Conservation (phyloP, 2,113 vertebrate genomes). For the Ivindomyrus marchei region DNA sequence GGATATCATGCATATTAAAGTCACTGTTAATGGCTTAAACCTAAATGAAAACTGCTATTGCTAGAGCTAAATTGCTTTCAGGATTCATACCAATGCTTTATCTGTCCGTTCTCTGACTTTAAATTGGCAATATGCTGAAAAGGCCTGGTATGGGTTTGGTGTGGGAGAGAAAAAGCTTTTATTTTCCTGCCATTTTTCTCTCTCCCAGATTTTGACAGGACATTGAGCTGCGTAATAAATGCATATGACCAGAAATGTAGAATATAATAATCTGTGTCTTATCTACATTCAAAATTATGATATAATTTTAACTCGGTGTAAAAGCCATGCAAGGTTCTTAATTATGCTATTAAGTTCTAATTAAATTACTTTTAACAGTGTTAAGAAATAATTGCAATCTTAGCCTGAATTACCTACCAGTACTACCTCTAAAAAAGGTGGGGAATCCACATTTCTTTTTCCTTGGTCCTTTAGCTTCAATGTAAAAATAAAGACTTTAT, state of each 20-base stretch:
- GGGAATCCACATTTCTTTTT: neutral
- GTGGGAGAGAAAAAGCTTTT: neutral
- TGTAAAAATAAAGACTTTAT: neutral
- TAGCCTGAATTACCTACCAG: neutral
- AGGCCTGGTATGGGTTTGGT: neutral
- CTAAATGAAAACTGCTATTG: neutral
- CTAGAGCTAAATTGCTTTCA: neutral
- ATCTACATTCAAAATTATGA: neutral
- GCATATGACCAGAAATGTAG: neutral
- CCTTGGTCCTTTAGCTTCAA: neutral
- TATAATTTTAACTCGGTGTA: neutral
- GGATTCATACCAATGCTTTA: neutral
- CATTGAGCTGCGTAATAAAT: neutral
- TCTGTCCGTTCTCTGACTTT: neutral
- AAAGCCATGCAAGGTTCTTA: neutral
- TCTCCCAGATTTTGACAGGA: neutral
- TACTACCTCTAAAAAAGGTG: neutral
- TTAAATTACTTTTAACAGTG: neutral
- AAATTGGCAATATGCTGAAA: neutral
- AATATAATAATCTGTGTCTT: neutral
- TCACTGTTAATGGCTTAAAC: slow-evolving; percentile 3
- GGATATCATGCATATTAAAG: neutral
- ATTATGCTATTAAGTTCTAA: neutral
- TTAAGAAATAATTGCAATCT: neutral
- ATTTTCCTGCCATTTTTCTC: neutral